Evolutionary conservation across 1,140 invertebrate genomes (phyloP).

Genomic region (Anastatus disparis): DNA sequence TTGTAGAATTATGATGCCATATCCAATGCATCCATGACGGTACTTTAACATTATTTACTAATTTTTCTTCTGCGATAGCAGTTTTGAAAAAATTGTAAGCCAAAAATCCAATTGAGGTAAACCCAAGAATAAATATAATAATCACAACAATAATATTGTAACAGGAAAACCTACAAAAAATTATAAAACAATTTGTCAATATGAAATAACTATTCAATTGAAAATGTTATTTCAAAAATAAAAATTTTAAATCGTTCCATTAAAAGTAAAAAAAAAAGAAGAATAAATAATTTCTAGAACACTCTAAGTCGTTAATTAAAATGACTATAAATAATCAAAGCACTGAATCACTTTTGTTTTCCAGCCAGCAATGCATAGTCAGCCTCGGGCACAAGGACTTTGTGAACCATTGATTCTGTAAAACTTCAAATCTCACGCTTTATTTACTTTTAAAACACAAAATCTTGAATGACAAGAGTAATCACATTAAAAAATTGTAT

Average conservation of each 20-base stretch:
- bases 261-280: too few species aligned
- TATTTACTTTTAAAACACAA: too few species aligned
- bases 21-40: constrained; percentile 31
- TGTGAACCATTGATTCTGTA: constrained; percentile 34
- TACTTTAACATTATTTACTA: constrained; percentile 31
- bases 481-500: too few species aligned
- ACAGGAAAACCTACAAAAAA: constrained; percentile 25
- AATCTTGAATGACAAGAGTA: too few species aligned
- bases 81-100: constrained; percentile 27
- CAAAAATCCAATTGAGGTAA: constrained; percentile 26
- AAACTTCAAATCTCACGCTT: background rate
- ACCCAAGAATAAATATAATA: constrained; percentile 18
- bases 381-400: constrained; percentile 17
- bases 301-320: too few species aligned
- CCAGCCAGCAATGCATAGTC: constrained; percentile 21
- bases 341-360: constrained; percentile 27
- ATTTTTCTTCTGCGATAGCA: constrained; percentile 27
- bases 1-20: constrained; percentile 14
- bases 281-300: too few species aligned
- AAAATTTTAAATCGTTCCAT: too few species aligned
- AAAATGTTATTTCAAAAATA: background rate
- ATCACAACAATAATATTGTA: constrained; percentile 25
- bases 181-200: too few species aligned
- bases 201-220: background rate
- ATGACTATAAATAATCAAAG: too few species aligned